phyloP scores from a whole-genome alignment of 2,113 vertebrate species.

The Hucho hucho region DNA sequence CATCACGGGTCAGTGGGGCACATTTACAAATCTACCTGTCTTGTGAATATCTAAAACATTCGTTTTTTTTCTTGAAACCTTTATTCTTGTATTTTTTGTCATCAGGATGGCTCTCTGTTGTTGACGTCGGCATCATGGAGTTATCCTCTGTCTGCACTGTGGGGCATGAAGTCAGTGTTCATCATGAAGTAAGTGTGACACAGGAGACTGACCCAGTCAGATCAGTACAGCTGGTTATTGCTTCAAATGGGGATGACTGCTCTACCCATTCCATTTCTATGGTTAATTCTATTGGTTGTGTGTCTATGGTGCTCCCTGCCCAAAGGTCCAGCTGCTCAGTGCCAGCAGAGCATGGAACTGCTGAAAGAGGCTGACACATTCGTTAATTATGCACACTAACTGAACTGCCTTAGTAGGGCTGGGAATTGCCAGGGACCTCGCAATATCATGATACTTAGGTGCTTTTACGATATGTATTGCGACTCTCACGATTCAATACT shows the following conservation, averaged over 20 bases:
- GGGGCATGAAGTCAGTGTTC: constrained; percentile 99
- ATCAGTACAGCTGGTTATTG: not conserved
- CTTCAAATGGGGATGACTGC: not conserved
- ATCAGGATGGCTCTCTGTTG: constrained; percentile 93
- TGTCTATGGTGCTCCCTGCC: constrained; percentile 14
- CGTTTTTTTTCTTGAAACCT: constrained; percentile 15
- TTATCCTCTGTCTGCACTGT: constrained; percentile 93
- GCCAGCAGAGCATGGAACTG: constrained; percentile 27
- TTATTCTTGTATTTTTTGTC: constrained; percentile 34
- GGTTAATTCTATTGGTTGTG: not conserved
- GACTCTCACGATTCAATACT: too few species aligned
- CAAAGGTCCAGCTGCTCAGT: constrained; percentile 28
- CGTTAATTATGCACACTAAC: constrained; percentile 51
- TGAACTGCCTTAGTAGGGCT: not conserved
- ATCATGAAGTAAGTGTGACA: constrained; percentile 93
- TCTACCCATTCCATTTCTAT: not conserved
- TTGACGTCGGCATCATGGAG: constrained; percentile 96
- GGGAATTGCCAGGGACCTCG: too few species aligned
- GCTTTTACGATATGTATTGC: too few species aligned
- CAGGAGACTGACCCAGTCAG: not conserved
- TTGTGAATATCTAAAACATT: not conserved
- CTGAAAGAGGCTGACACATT: constrained; percentile 31
- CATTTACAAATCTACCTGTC: not conserved
- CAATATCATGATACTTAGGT: too few species aligned
- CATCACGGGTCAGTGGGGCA: constrained; percentile 83